Base-by-base conservation (phyloP, 2,113 vertebrate genomes). In the Lepisosteus oculatus region DNA sequence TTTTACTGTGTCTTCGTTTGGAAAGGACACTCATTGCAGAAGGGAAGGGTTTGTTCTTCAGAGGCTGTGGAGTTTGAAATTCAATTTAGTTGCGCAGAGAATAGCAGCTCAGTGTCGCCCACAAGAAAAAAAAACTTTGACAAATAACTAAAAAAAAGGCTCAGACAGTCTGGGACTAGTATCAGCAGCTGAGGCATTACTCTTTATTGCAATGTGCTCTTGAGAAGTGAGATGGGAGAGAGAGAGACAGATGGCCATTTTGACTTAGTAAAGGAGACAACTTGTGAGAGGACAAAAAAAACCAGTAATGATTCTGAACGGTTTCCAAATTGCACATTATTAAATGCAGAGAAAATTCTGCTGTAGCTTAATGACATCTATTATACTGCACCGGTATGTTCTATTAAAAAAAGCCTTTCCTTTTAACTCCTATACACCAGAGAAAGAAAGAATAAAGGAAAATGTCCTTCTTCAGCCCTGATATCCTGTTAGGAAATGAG, bases 81-180 rank as follows among this genome's bases (percentile, higher is more conserved):
- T 74, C 55, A 72, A 70, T 65, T 71, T 29, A 55, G 74, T 66
- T 66, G 65, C 69, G 74, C 64, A 72, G 76, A 76, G 72, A 76
- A 76, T 57, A 29, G 72, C 1, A 9, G 47, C 47, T 6, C 47
- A 6, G 1, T 51, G 1, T 44, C 75, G 75, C 65, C 47, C 5
- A 62, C 51, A 47, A 55, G 69, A 42, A 70, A 68, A 55, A n/a
- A 44, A 66, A 65, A 14, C 51, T 6, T 41, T 66, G 68, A 72
- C 66, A 63, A 65, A 72, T 67, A 69, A 70, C 51, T 64, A 63
- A 66, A 51, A 29, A 29, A 56, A 12, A 43, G 55, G 29, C 6
- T 45, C 2, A n/a, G 67, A 66, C 70, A 63, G 15, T 8, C 42
- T 55, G 17, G 73, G 17, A 72, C 69, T 55, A 6, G n/a, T 55